Percentiles rank a stretch among this genome's conserved stretches.
phyloP scores from a whole-genome alignment of 1,140 invertebrate species.

The Papilio dardanus region DNA sequence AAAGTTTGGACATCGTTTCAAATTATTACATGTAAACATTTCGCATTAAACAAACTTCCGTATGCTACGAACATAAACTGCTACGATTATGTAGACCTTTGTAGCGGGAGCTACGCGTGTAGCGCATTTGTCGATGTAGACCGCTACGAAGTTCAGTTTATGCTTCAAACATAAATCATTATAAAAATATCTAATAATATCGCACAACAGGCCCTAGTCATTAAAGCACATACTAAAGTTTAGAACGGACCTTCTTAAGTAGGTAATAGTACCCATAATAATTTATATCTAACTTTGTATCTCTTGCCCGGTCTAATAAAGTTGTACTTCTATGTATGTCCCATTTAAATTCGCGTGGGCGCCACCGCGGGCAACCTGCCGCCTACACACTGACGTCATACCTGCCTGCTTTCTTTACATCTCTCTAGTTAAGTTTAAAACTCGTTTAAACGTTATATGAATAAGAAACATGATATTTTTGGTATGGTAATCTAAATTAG shows the following conservation, averaged over 20 bases:
- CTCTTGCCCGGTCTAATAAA: background rate
- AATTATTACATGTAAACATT: background rate
- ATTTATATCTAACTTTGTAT: background rate
- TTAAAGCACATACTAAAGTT: background rate
- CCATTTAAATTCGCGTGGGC: slow-evolving; percentile 11
- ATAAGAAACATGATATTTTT: no score
- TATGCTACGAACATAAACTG: background rate
- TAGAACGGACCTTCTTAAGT: background rate
- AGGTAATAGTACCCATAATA: background rate
- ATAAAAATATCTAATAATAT: no score
- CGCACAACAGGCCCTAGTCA: no score
- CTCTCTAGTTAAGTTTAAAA: background rate
- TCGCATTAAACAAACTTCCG: background rate
- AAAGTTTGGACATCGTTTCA: background rate
- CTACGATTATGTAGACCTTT: background rate
- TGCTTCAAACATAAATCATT: background rate
- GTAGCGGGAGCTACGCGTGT: background rate
- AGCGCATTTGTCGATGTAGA: background rate
- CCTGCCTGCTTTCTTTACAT: background rate
- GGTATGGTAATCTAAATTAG: no score
- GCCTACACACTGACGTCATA: background rate
- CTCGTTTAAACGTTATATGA: no score
- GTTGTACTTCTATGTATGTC: background rate
- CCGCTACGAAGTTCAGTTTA: background rate
- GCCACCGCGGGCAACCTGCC: background rate